Evolutionary conservation across 2,888 invertebrate genomes (phyloP), one percentile per base, ranked within the genome.

Genomic region (Melanchra persicariae): DNA sequence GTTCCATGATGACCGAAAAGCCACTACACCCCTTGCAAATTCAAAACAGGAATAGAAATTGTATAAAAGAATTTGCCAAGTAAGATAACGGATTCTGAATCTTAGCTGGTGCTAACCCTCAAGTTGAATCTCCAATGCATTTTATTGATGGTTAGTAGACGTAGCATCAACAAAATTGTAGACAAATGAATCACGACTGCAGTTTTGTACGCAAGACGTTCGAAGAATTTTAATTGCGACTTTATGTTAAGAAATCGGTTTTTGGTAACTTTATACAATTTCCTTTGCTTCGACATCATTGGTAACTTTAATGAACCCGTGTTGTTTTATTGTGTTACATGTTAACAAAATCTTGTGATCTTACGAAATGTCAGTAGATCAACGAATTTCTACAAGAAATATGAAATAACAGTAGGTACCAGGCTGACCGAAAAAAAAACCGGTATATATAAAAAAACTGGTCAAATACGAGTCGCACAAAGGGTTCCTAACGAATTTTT

Each of bases 221-320:
- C n/a, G 34, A 73, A 47, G 73, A 68, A 68, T 68, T 77, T 62
- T 77, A 73, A 77, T 77, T 73, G 55, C 65, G 26, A 71, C 59
- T 71, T 65, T 45, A 51, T 49, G 59, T 77, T 62, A 59, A 54
- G 65, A 66, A 66, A 77, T 60, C 37, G 15, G 43, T 30, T 52
- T 63, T 64, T 64, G n/a, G 54, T 75, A 59, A 76, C 30, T 73
- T 61, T 49, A 19, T 66, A 60, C 43, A 76, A 64, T 70, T 63
- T 63, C 8, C 69, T 49, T 76, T 49, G 49, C 63, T 34, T 75
- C 58, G 26, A 52, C 26, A 52, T 75, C 43, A 34, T 63, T 59
- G 24, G 49, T 45, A 26, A 63, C 19, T 69, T 63, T 47, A 68
- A 68, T 74, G 30, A 49, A 26, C 37, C 22, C 26, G n/a, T 43